These are phyloP conservation scores for Pseudopipra pipra DNA, from an alignment of 2,113 vertebrate genomes.

Conservation along the genomic window DNA sequence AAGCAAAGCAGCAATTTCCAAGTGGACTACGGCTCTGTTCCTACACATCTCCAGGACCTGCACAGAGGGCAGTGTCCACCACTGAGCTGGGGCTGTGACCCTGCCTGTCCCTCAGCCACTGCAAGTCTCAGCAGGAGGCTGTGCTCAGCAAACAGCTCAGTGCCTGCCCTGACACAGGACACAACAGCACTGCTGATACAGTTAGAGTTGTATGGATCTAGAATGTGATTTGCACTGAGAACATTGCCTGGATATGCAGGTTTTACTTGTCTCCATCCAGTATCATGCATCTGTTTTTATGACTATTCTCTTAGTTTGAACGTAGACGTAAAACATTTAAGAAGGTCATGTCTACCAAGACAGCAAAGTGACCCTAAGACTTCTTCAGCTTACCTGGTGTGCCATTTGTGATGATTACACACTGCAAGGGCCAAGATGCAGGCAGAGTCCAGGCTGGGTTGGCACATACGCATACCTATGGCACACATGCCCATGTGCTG, in stretches of 20 bases:
- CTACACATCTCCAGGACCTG: not conserved
- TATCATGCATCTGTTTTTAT: not conserved
- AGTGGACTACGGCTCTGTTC: not conserved
- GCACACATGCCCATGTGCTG: not conserved
- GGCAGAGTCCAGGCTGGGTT: not conserved
- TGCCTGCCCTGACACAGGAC: not conserved
- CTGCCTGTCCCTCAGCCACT: too few relatives aligned
- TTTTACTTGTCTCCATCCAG: not conserved
- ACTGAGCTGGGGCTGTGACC: rapidly evolving
- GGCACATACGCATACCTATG: not conserved
- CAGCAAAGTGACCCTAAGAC: not conserved
- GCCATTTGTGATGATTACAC: not conserved
- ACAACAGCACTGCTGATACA: not conserved
- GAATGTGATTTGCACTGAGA: not conserved
- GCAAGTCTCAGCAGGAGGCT: not conserved
- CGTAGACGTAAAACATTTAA: not conserved
- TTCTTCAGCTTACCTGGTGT: not conserved
- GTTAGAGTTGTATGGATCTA: not conserved
- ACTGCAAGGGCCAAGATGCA: not conserved
- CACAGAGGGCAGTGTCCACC: not conserved
- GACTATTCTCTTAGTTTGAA: not conserved
- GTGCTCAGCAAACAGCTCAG: not conserved
- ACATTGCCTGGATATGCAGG: not conserved
- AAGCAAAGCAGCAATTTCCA: not conserved
- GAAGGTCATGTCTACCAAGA: not conserved